phyloP scores from a whole-genome alignment of 2,888 invertebrate genomes.

The Campoplex capitator region DNA sequence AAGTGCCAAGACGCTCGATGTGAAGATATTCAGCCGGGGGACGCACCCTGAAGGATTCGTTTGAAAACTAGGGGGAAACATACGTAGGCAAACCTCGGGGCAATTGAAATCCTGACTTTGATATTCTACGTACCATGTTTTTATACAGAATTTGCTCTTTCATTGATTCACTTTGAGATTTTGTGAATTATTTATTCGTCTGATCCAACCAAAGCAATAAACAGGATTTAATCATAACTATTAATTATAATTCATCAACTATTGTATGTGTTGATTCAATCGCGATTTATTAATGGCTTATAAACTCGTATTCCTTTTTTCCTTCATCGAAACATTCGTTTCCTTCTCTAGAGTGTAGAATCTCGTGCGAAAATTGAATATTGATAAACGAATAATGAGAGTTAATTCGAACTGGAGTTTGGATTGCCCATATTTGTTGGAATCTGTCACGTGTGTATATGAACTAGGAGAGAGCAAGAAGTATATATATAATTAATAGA shows the following conservation, averaged over 20 bases:
- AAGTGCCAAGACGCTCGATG: conserved; percentile 39
- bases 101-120: conserved; percentile 1
- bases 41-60: conserved; percentile 20
- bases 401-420: neutral
- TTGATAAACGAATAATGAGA: neutral
- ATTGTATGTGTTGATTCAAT: neutral
- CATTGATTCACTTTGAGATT: conserved; percentile 10
- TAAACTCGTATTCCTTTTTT: neutral
- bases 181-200: too few relatives aligned
- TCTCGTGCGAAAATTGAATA: neutral
- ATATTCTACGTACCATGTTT: neutral
- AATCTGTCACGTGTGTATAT: neutral
- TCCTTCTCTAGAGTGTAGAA: neutral
- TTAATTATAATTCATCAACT: too few relatives aligned
- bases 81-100: conserved; percentile 1
- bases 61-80: conserved; percentile 31
- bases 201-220: neutral
- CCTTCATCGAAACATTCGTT: neutral
- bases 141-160: neutral
- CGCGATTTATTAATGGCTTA: neutral
- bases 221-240: too few relatives aligned
- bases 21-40: conserved; percentile 36
- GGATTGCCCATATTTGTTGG: neutral
- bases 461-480: neutral
- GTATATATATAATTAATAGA: neutral